A percentile compares a stretch with the other conserved stretches of the same genome.
These are phyloP conservation scores for Theristus sp. DNA, from an alignment of 2,888 invertebrate genomes.

Conservation along the genomic window DNA sequence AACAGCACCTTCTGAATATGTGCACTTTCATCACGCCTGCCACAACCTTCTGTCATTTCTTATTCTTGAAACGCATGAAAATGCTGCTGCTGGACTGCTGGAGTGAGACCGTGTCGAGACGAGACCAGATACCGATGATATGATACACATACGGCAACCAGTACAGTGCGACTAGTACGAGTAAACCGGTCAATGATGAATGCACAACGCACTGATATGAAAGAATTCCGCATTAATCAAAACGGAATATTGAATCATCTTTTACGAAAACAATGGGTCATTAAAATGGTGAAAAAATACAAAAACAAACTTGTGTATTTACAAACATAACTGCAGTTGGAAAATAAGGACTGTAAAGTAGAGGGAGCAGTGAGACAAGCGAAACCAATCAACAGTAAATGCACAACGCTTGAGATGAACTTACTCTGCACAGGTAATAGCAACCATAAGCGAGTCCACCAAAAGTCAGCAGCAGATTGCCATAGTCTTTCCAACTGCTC, in stretches of 20 bases:
- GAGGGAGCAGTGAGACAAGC: neutral
- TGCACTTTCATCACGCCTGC: neutral
- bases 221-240: neutral
- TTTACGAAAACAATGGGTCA: neutral
- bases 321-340: too few relatives aligned
- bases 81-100: too few relatives aligned
- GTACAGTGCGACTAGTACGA: too few relatives aligned
- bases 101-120: too few relatives aligned
- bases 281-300: too few relatives aligned
- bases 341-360: too few relatives aligned
- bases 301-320: too few relatives aligned
- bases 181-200: too few relatives aligned
- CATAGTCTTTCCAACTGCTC: slow-evolving; percentile 2
- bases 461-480: neutral
- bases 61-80: too few relatives aligned
- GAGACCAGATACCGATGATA: neutral
- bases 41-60: neutral
- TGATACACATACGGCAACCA: neutral
- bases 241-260: neutral
- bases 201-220: too few relatives aligned
- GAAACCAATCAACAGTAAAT: too few relatives aligned
- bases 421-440: neutral
- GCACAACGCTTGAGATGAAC: too few relatives aligned
- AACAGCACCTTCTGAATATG: slow-evolving; percentile 13
- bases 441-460: neutral